Base-by-base conservation (phyloP, 2,888 invertebrate species). In the Drosophila cracens region DNA sequence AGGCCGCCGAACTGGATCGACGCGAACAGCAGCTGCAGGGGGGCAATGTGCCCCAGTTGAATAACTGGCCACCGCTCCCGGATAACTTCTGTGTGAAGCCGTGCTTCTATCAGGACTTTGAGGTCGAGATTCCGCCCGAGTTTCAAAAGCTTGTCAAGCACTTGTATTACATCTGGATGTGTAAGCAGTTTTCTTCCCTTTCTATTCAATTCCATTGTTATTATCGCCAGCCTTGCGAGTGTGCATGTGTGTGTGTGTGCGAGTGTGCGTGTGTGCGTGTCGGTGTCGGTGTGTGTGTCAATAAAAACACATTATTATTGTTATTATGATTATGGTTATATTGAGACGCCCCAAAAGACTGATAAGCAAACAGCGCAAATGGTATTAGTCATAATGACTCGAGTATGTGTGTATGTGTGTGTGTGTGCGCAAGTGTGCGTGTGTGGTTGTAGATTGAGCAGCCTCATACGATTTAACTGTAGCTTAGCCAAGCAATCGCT, bases 21-120 rank as follows among this genome's bases (percentile, higher is more conserved):
- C 95, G 97, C 88, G 98, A 98, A 93, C 97, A 98, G 81, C 98
- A 98, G 93, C 94, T 98, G 81, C 93, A 95, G 46, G 92, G 92
- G 36, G 92, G 92, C 46, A 93, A 94, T 60, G 95, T 96, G 46
- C 95, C 95, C 8, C 94, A 98, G 82, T 95, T 97, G 83, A 99
- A 99, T 93, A 99, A 99, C 94, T 99, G 99, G 99, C 99, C 99
- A 2, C 99, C 99, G 0, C 93, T 99, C 78, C 99, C 99, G 1
- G 96, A 96, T 62, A 96, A 96, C 91, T 97, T 97, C 89, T 98
- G 98, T 72, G 95, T 99, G 74, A 98, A 99, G 92, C 99, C 99
- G 0, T 99, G 99, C 93, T 99, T 99, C 94, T 99, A 99, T 93
- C 99, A 99, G 94, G 99, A 99, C 93, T 99, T 99, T 87, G 98